Evolutionary conservation across 2,113 vertebrate genomes (phyloP).

Genomic region (Anas platyrhynchos): DNA sequence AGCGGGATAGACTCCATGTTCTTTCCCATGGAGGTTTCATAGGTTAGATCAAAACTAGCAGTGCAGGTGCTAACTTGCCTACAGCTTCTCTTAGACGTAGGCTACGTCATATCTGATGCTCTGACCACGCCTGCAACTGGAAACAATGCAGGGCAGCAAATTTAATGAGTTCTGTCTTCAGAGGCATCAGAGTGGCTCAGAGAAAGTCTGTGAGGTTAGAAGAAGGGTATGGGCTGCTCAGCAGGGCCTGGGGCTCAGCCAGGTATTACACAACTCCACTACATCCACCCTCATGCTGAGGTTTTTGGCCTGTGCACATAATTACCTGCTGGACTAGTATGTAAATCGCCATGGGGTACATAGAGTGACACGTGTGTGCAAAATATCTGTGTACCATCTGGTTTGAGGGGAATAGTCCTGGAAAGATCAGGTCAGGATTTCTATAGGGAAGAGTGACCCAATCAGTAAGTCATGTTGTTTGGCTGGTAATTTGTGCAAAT

Average conservation of each 20-base stretch:
- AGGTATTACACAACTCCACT: not conserved
- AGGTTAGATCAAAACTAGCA: slow-evolving; percentile 16
- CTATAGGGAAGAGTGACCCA: not conserved
- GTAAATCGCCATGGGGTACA: not conserved
- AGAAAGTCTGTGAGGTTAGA: not conserved
- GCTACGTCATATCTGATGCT: slow-evolving; percentile 12
- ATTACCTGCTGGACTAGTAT: not conserved
- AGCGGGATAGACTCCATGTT: not conserved
- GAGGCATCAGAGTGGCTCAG: not conserved
- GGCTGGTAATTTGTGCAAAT: not conserved
- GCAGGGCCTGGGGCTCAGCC: not conserved
- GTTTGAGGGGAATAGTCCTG: not conserved
- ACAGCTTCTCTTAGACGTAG: not conserved
- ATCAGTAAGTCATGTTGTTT: not conserved
- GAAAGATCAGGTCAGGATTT: not conserved
- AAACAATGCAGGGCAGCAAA: not conserved
- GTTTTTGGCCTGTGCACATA: not conserved
- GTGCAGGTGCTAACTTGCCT: slow-evolving; percentile 30
- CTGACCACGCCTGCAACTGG: slow-evolving; percentile 15
- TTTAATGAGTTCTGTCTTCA: slow-evolving; percentile 4
- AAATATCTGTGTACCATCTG: not conserved
- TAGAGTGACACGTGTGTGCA: not conserved
- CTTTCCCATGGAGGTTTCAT: slow-evolving; percentile 12
- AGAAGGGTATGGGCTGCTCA: not conserved
- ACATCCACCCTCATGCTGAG: not conserved